Percentiles rank a stretch among this genome's conserved stretches.
Evolutionary conservation across 1,140 invertebrate species (phyloP).

Genomic region (Brachionus rotundiformis): DNA sequence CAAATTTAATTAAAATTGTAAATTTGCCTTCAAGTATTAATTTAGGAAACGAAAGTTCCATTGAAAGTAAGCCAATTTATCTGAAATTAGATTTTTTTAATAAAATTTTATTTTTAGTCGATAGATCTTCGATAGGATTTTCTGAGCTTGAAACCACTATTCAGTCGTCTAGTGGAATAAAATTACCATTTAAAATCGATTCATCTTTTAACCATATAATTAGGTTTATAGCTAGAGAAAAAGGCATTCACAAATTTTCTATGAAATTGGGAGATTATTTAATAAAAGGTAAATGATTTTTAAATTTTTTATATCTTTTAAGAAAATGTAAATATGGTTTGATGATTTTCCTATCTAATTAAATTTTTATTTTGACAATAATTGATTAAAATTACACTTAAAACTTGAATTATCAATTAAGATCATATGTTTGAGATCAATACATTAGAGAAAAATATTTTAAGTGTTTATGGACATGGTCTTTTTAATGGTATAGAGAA

Average conservation of each 20-base stretch:
- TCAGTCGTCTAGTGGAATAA: conserved; percentile 87
- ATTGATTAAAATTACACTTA: no score
- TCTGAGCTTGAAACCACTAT: conserved; percentile 95
- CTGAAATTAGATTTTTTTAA: not conserved
- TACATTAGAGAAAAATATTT: not conserved
- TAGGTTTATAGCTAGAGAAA: conserved; percentile 58
- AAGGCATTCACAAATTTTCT: conserved; percentile 71
- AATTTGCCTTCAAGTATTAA: conserved; percentile 59
- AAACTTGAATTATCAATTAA: no score
- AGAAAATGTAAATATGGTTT: no score
- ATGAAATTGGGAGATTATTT: conserved; percentile 85
- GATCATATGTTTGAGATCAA: not conserved
- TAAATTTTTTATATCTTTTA: conserved; percentile 51
- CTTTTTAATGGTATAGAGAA: not conserved
- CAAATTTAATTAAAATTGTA: conserved; percentile 57
- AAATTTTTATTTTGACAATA: not conserved
- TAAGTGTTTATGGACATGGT: conserved; percentile 22
- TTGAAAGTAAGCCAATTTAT: not conserved
- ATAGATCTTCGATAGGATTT: conserved; percentile 90
- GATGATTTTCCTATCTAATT: not conserved
- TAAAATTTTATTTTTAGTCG: conserved; percentile 67
- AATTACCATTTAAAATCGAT: conserved; percentile 37
- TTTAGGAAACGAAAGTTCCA: conserved; percentile 61
- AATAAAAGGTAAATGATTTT: conserved; percentile 55
- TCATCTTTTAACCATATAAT: conserved; percentile 55